Conservation (phyloP, 2,113 vertebrate genomes). For the Bujurquina vittata region DNA sequence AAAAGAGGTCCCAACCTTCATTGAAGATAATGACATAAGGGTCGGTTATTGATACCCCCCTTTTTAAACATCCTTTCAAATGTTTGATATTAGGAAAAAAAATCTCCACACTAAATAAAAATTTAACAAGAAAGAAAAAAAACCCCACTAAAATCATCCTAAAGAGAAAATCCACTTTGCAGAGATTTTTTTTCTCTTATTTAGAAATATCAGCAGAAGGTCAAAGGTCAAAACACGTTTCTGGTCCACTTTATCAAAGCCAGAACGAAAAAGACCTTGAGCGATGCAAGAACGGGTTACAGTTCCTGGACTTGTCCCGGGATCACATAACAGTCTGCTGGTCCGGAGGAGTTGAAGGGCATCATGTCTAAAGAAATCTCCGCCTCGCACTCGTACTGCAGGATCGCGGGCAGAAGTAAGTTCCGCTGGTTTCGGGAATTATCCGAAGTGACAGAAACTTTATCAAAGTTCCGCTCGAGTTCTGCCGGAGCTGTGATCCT, state of each 20-base stretch:
- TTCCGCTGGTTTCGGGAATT: constrained; percentile 55
- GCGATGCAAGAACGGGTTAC: not conserved
- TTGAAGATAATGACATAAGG: not conserved
- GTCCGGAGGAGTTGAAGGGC: constrained; percentile 49
- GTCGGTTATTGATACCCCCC: too few species aligned
- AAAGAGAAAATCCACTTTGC: too few species aligned
- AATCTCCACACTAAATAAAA: not conserved
- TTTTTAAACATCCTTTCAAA: not conserved
- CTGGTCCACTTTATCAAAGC: too few species aligned
- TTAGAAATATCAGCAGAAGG: not conserved
- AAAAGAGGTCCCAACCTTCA: not conserved
- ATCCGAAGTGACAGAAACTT: constrained; percentile 58
- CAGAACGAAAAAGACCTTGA: not conserved
- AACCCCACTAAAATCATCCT: too few species aligned
- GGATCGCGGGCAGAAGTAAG: constrained; percentile 58
- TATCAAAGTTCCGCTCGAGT: constrained; percentile 52
- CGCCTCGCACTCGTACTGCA: constrained; percentile 72
- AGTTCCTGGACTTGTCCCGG: constrained; percentile 58
- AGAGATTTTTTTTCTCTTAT: too few species aligned
- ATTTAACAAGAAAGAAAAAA: not conserved
- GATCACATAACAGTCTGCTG: constrained; percentile 50
- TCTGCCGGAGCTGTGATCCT: constrained; percentile 62
- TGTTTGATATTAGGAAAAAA: not conserved
- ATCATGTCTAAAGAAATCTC: constrained; percentile 78
- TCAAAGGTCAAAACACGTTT: not conserved